A percentile compares a stretch with the other conserved stretches of the same genome.
Conservation (phyloP, 1,140 invertebrate genomes). For the Pseudomyrmex sp. region DNA sequence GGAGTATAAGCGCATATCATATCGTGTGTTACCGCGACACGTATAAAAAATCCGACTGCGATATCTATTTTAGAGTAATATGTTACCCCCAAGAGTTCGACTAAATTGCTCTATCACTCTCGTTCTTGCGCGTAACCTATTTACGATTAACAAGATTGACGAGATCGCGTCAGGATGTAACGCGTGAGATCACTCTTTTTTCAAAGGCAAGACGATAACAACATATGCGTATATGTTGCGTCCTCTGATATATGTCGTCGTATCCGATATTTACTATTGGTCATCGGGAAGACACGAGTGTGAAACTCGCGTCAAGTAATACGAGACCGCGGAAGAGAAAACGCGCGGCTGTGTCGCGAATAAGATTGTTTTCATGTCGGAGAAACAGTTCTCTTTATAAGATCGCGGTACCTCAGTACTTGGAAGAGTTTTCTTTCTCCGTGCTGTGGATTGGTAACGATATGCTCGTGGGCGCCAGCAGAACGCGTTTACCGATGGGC, state of each 20-base stretch:
- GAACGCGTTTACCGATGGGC: conserved; percentile 32
- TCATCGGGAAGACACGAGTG: conserved; percentile 32
- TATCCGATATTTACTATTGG: conserved; percentile 25
- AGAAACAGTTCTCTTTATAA: conserved; percentile 2
- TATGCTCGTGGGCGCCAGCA: conserved; percentile 8
- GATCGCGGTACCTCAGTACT: conserved; percentile 10
- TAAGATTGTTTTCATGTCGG: background rate
- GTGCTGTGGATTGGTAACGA: conserved; percentile 44
- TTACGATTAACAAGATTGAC: conserved; percentile 61
- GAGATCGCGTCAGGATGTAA: conserved; percentile 37
- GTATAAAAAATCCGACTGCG: conserved; percentile 45
- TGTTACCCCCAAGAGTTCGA: background rate
- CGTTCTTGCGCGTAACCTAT: conserved; percentile 43
- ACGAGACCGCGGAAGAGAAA: background rate
- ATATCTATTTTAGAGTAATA: conserved; percentile 39
- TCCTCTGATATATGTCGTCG: conserved; percentile 14
- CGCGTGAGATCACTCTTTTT: conserved; percentile 59
- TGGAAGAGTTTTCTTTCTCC: conserved; percentile 59
- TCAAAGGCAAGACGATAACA: conserved; percentile 64
- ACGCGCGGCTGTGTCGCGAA: background rate
- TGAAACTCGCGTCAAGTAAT: background rate
- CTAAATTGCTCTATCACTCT: conserved; percentile 34
- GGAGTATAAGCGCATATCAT: conserved; percentile 31
- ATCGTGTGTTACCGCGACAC: conserved; percentile 21
- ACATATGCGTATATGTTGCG: background rate